Conservation (phyloP, 2,888 invertebrate genomes). For the Noctua janthe region DNA sequence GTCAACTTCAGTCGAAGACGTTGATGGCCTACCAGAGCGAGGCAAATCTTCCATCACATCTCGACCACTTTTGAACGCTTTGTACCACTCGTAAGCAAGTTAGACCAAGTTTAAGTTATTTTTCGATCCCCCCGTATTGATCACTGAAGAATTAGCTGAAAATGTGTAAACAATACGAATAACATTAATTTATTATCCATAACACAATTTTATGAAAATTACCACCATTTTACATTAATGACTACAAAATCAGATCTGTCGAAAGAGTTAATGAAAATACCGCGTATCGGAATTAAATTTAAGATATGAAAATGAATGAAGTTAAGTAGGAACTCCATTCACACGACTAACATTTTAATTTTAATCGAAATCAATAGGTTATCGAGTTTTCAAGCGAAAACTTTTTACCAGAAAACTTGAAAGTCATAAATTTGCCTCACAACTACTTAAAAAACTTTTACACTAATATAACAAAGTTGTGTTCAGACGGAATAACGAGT, state of each 20-base stretch:
- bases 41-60: no score
- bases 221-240: not conserved
- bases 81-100: no score
- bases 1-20: no score
- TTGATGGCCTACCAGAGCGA: no score
- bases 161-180: not conserved
- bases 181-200: no score
- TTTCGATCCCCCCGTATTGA: no score
- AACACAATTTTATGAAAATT: not conserved
- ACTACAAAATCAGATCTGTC: not conserved
- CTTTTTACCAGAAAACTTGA: slow-evolving; percentile 9
- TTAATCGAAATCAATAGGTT: slow-evolving; percentile 18
- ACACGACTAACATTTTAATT: not conserved
- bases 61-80: no score
- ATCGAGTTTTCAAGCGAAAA: slow-evolving; percentile 26
- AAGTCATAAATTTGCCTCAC: slow-evolving; percentile 47
- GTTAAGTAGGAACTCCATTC: not conserved
- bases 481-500: slow-evolving; percentile 33
- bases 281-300: not conserved
- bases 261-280: no score
- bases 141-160: not conserved
- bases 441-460: slow-evolving; percentile 57
- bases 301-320: not conserved
- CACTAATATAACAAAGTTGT: slow-evolving; percentile 49
- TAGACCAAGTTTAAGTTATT: not conserved